A percentile compares a stretch with the other conserved stretches of the same genome.
Conservation (phyloP, 2,888 invertebrate species). For the Labia minor region DNA sequence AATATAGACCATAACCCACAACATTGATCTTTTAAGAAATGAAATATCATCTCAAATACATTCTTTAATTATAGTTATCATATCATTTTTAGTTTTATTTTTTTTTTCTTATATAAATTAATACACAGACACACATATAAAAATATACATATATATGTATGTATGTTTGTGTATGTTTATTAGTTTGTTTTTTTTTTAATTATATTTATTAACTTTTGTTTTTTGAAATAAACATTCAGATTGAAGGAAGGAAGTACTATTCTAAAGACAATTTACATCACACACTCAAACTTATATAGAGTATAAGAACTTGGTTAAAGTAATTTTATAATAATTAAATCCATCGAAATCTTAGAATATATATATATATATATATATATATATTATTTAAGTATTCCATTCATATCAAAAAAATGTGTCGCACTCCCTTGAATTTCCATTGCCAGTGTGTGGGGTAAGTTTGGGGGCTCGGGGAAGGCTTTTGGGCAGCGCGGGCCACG, state of each 20-base stretch:
- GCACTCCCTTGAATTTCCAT: background rate
- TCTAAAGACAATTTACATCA: slow-evolving; percentile 13
- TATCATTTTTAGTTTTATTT: no score
- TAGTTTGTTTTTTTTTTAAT: no score
- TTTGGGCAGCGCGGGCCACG: background rate
- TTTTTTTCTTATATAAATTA: no score
- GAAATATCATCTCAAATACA: background rate
- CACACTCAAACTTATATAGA: slow-evolving; percentile 7
- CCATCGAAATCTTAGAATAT: background rate
- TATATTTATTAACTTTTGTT: background rate
- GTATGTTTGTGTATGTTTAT: no score
- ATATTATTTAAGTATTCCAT: background rate
- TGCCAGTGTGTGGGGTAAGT: background rate
- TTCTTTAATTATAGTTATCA: background rate
- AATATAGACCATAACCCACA: background rate
- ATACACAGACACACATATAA: background rate
- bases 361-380: background rate
- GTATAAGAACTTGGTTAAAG: background rate
- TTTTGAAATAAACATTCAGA: slow-evolving; percentile 5
- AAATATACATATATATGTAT: background rate
- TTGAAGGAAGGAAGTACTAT: background rate
- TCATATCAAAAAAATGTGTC: background rate
- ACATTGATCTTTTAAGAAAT: background rate
- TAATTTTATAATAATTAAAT: background rate
- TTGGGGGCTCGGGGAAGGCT: background rate